Conservation (phyloP, 2,797 vertebrate species). For the Eutrigla gurnardus region DNA sequence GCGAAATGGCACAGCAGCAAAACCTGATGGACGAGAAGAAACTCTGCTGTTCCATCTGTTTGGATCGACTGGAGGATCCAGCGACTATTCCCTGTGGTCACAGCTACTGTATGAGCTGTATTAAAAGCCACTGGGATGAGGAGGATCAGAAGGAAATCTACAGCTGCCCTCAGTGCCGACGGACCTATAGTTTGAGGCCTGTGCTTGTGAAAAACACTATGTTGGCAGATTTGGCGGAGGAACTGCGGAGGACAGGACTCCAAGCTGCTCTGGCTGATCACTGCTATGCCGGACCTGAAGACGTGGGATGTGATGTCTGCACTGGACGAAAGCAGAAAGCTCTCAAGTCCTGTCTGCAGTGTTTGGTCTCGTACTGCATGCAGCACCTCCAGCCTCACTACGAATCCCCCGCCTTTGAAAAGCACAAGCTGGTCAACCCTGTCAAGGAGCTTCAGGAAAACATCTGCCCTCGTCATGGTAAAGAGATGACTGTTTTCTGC, state of each 20-base stretch:
- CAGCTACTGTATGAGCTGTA: conserved; percentile 33
- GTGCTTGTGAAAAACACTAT: conserved; percentile 38
- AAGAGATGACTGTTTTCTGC: conserved; percentile 41
- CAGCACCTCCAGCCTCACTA: conserved; percentile 47
- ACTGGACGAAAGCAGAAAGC: conserved; percentile 25
- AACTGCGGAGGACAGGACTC: conserved; percentile 18
- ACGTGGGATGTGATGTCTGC: conserved; percentile 37
- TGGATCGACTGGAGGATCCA: conserved; percentile 28
- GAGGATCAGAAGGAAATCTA: conserved; percentile 1
- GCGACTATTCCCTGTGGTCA: conserved; percentile 42
- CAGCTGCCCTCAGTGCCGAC: conserved; percentile 43
- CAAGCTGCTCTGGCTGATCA: conserved; percentile 17
- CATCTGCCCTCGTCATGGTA: conserved; percentile 11
- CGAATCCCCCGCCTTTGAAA: conserved; percentile 21
- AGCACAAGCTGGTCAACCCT: conserved; percentile 39
- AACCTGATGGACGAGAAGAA: conserved; percentile 18
- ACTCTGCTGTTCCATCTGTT: conserved; percentile 43
- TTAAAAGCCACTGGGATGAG: conserved; percentile 25
- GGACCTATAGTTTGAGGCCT: conserved; percentile 7
- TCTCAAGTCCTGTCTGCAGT: conserved; percentile 31
- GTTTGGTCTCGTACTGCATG: conserved; percentile 35
- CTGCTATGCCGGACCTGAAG: conserved; percentile 14
- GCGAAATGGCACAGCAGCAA: conserved; percentile 35
- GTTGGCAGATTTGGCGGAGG: conserved; percentile 38
- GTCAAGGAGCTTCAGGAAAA: conserved; percentile 20